phyloP scores from a whole-genome alignment of 2,797 vertebrate genomes.

The Molossus molossus region DNA sequence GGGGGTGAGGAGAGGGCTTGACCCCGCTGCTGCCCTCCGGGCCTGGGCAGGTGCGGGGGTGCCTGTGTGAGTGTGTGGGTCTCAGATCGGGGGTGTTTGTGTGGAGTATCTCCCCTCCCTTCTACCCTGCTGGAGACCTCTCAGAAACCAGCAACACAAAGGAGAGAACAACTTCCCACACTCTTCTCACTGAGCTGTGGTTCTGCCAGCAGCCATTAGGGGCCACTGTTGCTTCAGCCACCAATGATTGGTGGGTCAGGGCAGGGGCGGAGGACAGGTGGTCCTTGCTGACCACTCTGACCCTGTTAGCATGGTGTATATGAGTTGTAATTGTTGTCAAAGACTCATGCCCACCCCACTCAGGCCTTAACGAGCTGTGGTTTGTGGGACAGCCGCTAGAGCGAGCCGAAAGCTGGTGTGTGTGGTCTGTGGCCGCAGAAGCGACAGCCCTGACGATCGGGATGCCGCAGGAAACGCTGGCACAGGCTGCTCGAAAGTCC shows the following conservation, averaged over 20 bases:
- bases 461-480: not conserved
- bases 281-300: not conserved
- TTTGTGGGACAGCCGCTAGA: not conserved
- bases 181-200: conserved; percentile 62
- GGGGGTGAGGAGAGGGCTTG: not conserved
- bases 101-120: not conserved
- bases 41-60: not conserved
- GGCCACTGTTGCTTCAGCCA: conserved; percentile 75
- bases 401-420: not conserved
- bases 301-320: not conserved
- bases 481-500: not conserved
- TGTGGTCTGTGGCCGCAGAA: not conserved
- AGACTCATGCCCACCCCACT: not conserved
- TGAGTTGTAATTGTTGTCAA: not conserved
- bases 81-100: not conserved
- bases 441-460: too few relatives aligned
- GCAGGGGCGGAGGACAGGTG: not conserved
- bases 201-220: not conserved
- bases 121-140: not conserved
- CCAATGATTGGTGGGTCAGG: not conserved
- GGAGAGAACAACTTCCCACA: accelerated
- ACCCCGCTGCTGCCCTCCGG: not conserved
- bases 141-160: not conserved
- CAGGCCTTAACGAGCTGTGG: not conserved
- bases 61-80: not conserved